phyloP scores from a whole-genome alignment of 2,888 invertebrate genomes.

The Nycteola revayana region DNA sequence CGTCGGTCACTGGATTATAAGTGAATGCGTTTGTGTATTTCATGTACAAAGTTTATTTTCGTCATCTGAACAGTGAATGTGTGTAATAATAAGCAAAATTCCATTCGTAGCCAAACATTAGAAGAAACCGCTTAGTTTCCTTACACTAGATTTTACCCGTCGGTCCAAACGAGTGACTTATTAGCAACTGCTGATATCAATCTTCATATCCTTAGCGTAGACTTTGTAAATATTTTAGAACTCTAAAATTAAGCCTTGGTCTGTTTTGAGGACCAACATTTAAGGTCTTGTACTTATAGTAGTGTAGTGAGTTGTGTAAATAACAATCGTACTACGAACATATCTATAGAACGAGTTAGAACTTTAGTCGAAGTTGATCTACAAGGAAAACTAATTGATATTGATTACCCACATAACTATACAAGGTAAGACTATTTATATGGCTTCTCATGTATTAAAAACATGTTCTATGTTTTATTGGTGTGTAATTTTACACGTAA shows the following conservation, averaged over 20 bases:
- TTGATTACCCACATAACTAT: conserved; percentile 42
- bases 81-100: conserved; percentile 35
- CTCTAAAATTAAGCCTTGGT: conserved; percentile 18
- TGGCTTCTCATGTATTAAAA: conserved; percentile 10
- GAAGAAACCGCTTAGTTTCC: conserved; percentile 22
- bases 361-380: conserved; percentile 27
- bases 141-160: conserved; percentile 38
- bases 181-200: conserved; percentile 56
- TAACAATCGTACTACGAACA: conserved; percentile 37
- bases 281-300: conserved; percentile 34
- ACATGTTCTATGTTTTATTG: no score
- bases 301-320: conserved; percentile 54
- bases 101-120: conserved; percentile 32
- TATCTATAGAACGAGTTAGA: conserved; percentile 29
- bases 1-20: conserved; percentile 32
- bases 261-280: conserved; percentile 58
- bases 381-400: conserved; percentile 53
- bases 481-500: neutral
- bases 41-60: conserved; percentile 56
- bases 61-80: conserved; percentile 39
- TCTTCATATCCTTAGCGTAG: conserved; percentile 38
- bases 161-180: conserved; percentile 74
- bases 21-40: conserved; percentile 51
- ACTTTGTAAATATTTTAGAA: conserved; percentile 34
- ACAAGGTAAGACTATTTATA: conserved; percentile 48